Evolutionary conservation across 2,888 invertebrate genomes (phyloP).

Genomic region (Synergus umbraculus): DNA sequence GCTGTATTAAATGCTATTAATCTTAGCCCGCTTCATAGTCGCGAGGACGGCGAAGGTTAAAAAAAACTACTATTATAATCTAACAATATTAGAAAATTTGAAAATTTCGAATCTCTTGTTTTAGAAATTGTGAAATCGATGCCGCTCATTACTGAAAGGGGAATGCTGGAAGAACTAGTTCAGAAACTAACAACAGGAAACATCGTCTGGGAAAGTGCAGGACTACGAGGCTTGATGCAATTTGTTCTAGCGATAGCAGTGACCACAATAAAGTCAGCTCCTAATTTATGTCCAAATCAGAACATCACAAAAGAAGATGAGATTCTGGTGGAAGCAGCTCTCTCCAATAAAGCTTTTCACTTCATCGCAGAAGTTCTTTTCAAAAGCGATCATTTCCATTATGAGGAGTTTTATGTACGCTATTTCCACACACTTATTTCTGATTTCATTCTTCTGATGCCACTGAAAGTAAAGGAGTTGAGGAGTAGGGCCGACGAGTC

Average conservation of each 20-base stretch:
- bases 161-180: slow-evolving; percentile 79
- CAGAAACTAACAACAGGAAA: slow-evolving; percentile 79
- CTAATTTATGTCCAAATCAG: slow-evolving; percentile 79
- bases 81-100: neutral
- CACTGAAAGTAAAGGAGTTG: slow-evolving; percentile 91
- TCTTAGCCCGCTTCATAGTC: slow-evolving; percentile 85
- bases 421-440: slow-evolving; percentile 91
- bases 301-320: slow-evolving; percentile 88
- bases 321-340: slow-evolving; percentile 86
- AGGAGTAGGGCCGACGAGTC: slow-evolving; percentile 93
- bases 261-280: slow-evolving; percentile 81
- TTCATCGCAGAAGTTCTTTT: slow-evolving; percentile 87
- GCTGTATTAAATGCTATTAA: slow-evolving; percentile 91
- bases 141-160: slow-evolving; percentile 71
- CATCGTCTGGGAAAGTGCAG: slow-evolving; percentile 79
- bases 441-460: slow-evolving; percentile 95
- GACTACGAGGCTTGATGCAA: slow-evolving; percentile 81
- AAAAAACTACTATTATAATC: neutral
- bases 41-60: slow-evolving; percentile 85
- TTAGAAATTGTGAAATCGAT: slow-evolving; percentile 72
- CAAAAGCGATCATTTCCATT: slow-evolving; percentile 83
- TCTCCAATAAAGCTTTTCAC: slow-evolving; percentile 88
- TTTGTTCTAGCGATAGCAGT: slow-evolving; percentile 86
- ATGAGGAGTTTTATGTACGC: slow-evolving; percentile 89
- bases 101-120: slow-evolving; percentile 41